Evolutionary conservation across 92 coral and sea anemone species (phyloP).

Genomic region (Anthopleura xanthogrammica): DNA sequence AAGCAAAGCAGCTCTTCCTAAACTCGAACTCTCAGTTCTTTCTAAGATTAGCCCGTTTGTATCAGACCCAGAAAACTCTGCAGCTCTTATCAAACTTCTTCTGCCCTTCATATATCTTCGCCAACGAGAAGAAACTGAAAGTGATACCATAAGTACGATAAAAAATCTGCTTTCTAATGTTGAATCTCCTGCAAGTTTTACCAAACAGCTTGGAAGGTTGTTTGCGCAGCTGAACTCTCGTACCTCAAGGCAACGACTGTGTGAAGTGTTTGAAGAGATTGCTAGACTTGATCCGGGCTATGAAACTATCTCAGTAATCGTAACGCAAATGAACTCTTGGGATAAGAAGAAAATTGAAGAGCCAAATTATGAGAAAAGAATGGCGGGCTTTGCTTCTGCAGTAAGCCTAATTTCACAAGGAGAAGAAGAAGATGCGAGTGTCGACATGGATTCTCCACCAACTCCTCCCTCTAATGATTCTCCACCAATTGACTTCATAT

Average conservation of each 20-base stretch:
- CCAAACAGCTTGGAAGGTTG: slow-evolving; percentile 60
- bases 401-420: slow-evolving; percentile 38
- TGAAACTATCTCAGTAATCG: slow-evolving; percentile 35
- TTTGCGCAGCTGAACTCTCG: slow-evolving; percentile 80
- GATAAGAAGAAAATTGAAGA: slow-evolving; percentile 79
- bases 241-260: slow-evolving; percentile 73
- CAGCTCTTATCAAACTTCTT: slow-evolving; percentile 57
- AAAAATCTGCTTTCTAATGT: slow-evolving; percentile 71
- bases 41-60: slow-evolving; percentile 92
- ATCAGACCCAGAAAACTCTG: slow-evolving; percentile 68
- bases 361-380: slow-evolving; percentile 75
- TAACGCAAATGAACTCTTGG: slow-evolving; percentile 77
- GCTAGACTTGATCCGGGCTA: slow-evolving; percentile 58
- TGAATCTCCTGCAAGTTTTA: slow-evolving; percentile 49
- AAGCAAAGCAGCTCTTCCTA: slow-evolving; percentile 65
- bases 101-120: slow-evolving; percentile 65
- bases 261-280: slow-evolving; percentile 70
- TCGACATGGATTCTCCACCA: slow-evolving; percentile 1
- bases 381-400: slow-evolving; percentile 55
- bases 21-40: slow-evolving; percentile 79
- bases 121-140: slow-evolving; percentile 75
- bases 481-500: slow-evolving; percentile 36
- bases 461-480: background rate
- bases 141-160: slow-evolving; percentile 66
- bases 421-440: background rate